Evolutionary conservation across 2,888 invertebrate species (phyloP).

Genomic region (Branchellion lobata): DNA sequence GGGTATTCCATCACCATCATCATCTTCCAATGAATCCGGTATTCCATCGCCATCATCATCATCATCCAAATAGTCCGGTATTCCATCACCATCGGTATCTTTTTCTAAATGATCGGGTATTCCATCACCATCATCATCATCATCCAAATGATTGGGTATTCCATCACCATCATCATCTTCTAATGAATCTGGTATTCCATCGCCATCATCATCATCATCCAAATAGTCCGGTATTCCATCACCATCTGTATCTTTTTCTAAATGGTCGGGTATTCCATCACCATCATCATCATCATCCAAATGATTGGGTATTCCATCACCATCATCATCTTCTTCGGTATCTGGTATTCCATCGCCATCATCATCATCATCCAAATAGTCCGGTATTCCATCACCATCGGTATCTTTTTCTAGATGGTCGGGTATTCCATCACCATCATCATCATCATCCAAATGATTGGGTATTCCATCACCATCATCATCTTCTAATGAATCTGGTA

Average conservation of each 20-base stretch:
- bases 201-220: conserved; percentile 49
- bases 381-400: conserved; percentile 52
- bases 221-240: conserved; percentile 52
- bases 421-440: conserved; percentile 52
- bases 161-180: conserved; percentile 54
- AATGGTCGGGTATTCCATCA: conserved; percentile 52
- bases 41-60: conserved; percentile 51
- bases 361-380: conserved; percentile 43
- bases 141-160: conserved; percentile 52
- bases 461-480: conserved; percentile 53
- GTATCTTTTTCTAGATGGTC: conserved; percentile 48
- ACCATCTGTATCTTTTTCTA: conserved; percentile 50
- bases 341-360: conserved; percentile 55
- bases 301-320: conserved; percentile 56
- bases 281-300: conserved; percentile 54
- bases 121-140: conserved; percentile 51
- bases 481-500: conserved; percentile 48
- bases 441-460: conserved; percentile 48
- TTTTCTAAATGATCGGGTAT: conserved; percentile 52
- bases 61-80: conserved; percentile 55
- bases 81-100: conserved; percentile 54
- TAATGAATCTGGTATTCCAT: conserved; percentile 53
- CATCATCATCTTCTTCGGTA: conserved; percentile 54
- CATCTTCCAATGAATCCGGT: conserved; percentile 49
- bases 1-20: conserved; percentile 59